These are phyloP conservation scores for Drosophila sordidula DNA, from an alignment of 2,888 invertebrate species.

Conservation along the genomic window DNA sequence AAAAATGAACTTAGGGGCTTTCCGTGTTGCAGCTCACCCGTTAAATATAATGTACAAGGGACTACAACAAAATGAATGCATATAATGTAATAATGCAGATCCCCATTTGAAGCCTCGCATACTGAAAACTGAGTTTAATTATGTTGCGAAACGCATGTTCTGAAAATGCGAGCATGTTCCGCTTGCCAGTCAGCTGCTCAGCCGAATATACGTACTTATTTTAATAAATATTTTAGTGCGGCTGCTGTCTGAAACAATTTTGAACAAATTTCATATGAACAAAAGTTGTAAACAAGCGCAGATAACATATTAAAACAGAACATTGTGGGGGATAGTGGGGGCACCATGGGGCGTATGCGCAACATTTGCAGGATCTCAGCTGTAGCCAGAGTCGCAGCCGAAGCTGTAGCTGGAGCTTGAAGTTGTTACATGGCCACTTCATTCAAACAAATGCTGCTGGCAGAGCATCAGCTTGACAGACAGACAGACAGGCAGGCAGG, in stretches of 20 bases:
- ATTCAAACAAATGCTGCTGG: conserved; percentile 58
- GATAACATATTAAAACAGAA: conserved; percentile 69
- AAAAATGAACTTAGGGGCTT: neutral
- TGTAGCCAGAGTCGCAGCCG: neutral
- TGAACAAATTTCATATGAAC: conserved; percentile 63
- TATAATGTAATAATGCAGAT: conserved; percentile 35
- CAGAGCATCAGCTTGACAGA: conserved; percentile 61
- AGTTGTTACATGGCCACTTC: conserved; percentile 31
- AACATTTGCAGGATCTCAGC: conserved; percentile 26
- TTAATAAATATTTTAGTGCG: conserved; percentile 75
- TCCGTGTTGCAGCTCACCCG: neutral
- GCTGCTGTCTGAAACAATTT: conserved; percentile 60
- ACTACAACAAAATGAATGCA: conserved; percentile 5
- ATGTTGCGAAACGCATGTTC: conserved; percentile 33
- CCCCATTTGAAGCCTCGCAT: conserved; percentile 26
- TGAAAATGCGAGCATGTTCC: conserved; percentile 2
- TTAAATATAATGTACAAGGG: neutral
- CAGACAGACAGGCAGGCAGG: conserved; percentile 22
- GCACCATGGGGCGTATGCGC: conserved; percentile 44
- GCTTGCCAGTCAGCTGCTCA: conserved; percentile 2
- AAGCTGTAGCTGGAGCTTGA: conserved; percentile 1
- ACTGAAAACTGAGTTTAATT: conserved; percentile 60
- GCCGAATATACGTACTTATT: conserved; percentile 31
- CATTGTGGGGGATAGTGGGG: neutral
- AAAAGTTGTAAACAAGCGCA: conserved; percentile 67